A percentile compares a stretch with the other conserved stretches of the same genome.
phyloP scores from a whole-genome alignment of 2,113 vertebrate species.

The Spilogale gracilis region DNA sequence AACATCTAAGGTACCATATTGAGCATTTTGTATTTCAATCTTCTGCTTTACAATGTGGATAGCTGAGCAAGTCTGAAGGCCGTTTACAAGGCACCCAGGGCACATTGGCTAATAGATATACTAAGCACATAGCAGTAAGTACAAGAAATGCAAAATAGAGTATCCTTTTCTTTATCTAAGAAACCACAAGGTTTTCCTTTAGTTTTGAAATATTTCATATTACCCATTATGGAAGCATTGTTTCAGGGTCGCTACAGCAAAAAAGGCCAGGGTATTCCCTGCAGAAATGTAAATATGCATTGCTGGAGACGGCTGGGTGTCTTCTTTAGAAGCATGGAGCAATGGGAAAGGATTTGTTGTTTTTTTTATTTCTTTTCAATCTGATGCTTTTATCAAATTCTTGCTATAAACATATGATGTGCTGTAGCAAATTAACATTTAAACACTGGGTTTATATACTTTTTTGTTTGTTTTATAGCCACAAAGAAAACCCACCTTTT shows the following conservation, averaged over 20 bases:
- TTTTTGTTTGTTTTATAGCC: conserved; percentile 69
- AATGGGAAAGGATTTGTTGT: conserved; percentile 15
- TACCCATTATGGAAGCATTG: conserved; percentile 2
- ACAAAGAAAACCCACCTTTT: conserved; percentile 79
- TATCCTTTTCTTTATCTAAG: conserved; percentile 36
- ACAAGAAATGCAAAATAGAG: background rate
- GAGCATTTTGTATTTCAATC: background rate
- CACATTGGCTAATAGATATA: conserved; percentile 20
- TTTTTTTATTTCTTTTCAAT: background rate
- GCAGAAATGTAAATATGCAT: background rate
- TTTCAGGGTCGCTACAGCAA: conserved; percentile 12
- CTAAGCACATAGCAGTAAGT: background rate
- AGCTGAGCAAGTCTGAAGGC: background rate
- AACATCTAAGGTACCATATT: background rate
- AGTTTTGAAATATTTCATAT: conserved; percentile 42
- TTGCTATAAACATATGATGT: conserved; percentile 69
- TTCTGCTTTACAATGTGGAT: conserved; percentile 34
- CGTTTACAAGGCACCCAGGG: background rate
- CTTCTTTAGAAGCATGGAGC: conserved; percentile 27
- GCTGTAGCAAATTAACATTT: conserved; percentile 73
- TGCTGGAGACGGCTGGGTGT: background rate
- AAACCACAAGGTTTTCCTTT: conserved; percentile 44
- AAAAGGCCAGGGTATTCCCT: background rate
- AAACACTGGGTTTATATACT: conserved; percentile 66
- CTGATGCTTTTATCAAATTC: conserved; percentile 55